Evolutionary conservation across 2,888 invertebrate genomes (phyloP), one percentile per base, ranked within the genome.

Genomic region (Blastobasis lacticolella): DNA sequence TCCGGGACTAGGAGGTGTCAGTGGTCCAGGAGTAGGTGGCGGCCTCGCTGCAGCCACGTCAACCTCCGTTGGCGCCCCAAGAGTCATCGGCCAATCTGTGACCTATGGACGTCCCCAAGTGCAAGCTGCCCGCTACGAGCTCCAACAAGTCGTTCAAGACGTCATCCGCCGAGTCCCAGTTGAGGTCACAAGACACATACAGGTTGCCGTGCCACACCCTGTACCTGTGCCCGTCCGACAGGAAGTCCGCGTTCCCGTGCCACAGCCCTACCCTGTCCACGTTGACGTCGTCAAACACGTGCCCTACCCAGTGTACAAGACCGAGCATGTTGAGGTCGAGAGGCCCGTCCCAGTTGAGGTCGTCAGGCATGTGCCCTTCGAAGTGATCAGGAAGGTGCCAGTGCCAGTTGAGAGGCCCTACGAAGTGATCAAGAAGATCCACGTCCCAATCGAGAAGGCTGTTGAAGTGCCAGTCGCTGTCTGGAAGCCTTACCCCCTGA

Each of bases 401-500:
- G 61, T 87, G 10, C 88, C 85, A 0, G 75, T 87, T 1, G 86
- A 88, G 38, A 81, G 75, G 64, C 88, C 85, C 0, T 82, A 80
- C 56, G 87, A 87, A 57, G 87, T 88, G 3, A 87, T 88, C 64
- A 86, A 75, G 71, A 82, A 88, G 61, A 59, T 88, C 41, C 84
- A 78, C 47, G 76, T 88, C 1, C 88, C 86, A 0, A 61, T 87
- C 5, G 83, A 79, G 60, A 88, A 87, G 64, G 80, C 78, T 60
- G 78, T 88, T 0, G 80, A 87, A 51, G 86, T 88, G 4, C 87
- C 79, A 49, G 81, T 81, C n/a, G 62, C 80, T 6, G 76, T 87
- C 7, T 87, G 86, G 86, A 85, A 88, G 69, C 86, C 88, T 0
- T 78, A 82, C 69, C 88, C 86, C 0, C 69, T 88, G 52, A 87